Base-by-base conservation (phyloP, 2,888 invertebrate species). In the Nemurella pictetii region DNA sequence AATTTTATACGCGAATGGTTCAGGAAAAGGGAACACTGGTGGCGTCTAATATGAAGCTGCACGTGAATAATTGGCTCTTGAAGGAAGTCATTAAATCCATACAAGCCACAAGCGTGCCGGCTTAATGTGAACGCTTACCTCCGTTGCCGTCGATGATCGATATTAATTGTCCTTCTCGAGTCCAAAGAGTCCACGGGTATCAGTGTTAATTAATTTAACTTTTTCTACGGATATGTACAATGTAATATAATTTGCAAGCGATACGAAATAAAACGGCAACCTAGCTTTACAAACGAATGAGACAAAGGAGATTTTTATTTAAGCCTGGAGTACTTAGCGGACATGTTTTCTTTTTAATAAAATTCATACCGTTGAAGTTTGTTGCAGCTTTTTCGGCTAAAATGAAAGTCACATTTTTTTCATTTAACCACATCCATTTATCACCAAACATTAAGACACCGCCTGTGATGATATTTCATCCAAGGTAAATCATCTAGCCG, bases 381-480 rank as follows among this genome's bases (percentile, higher is more conserved):
- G 55, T 55, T 55, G 9, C 20, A 55, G 55, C 55, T 55, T 55
- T 55, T 55, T 55, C 55, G 55, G 55, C 55, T 55, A 20, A 55
- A 55, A 55, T 55, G 55, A 55, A 55, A 55, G 55, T 55, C 55
- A 20, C 20, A 55, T 55, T 55, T 55, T 55, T 55, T 55, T 55
- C 55, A 55, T 55, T 55, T 55, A 55, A 55, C 55, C 55, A 72
- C 82, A 27, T 20, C 27, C 82, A 82, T 82, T 55, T 29, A 82
- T 82, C 82, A 72, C 82, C 28, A 29, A 82, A 72, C 26, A 82
- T 82, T 82, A 82, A 82, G 82, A 55, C 55, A 72, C 82, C 82
- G 26, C 82, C 72, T 26, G 27, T 82, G 82, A 82, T 55, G 27
- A 36, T 55, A 55, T 81, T 82, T 82, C 82, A 72, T 36, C 72